These are phyloP conservation scores for Gortyna flavago DNA, from an alignment of 2,888 invertebrate species.

Conservation along the genomic window DNA sequence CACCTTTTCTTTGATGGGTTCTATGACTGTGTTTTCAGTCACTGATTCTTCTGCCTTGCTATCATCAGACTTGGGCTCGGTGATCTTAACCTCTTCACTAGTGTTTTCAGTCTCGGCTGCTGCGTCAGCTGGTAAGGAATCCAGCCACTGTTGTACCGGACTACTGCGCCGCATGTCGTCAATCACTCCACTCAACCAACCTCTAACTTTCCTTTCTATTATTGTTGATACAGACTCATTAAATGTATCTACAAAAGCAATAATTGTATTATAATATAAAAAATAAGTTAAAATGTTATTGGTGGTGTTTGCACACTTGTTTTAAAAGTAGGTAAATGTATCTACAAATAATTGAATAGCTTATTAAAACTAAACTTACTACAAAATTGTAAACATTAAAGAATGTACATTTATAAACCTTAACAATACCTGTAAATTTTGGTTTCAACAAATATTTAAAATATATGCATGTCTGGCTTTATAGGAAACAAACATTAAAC, in stretches of 20 bases:
- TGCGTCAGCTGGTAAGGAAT: constrained; percentile 90
- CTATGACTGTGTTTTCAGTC: constrained; percentile 82
- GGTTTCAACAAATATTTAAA: background rate
- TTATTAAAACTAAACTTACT: background rate
- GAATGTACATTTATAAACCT: constrained; percentile 3
- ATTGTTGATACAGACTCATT: constrained; percentile 86
- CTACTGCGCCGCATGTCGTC: constrained; percentile 92
- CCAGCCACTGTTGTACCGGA: constrained; percentile 94
- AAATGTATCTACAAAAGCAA: constrained; percentile 81
- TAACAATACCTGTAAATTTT: background rate
- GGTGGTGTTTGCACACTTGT: background rate
- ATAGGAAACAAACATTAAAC: background rate
- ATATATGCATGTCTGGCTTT: background rate
- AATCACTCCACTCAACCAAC: constrained; percentile 87
- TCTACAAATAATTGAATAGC: background rate
- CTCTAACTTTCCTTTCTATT: constrained; percentile 86
- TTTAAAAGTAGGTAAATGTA: background rate
- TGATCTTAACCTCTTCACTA: constrained; percentile 67
- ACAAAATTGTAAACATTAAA: background rate
- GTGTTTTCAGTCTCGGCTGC: constrained; percentile 64
- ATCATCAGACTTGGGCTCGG: constrained; percentile 78
- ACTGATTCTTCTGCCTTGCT: constrained; percentile 81
- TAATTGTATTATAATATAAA: constrained; percentile 1
- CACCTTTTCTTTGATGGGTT: constrained; percentile 70
- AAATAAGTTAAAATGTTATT: background rate